Percentiles rank a stretch among this genome's conserved stretches.
Evolutionary conservation across 1,140 invertebrate species (phyloP).

Genomic region (Littorina saxatilis): DNA sequence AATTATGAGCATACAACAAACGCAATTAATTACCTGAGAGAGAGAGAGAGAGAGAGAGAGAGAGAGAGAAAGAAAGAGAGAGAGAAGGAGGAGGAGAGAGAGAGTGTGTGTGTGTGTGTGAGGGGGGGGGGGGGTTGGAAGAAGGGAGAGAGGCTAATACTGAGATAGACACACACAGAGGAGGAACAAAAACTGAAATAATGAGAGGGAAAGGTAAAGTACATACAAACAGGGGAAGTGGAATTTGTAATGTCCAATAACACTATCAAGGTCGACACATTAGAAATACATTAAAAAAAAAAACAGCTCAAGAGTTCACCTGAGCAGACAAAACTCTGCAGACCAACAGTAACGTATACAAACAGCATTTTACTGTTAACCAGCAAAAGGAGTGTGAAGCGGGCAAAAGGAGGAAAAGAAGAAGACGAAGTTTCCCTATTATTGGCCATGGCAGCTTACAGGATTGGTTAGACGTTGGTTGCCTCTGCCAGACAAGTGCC

Average conservation of each 20-base stretch:
- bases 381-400: too few relatives aligned
- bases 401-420: neutral
- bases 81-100: neutral
- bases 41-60: neutral
- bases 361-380: too few relatives aligned
- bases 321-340: too few relatives aligned
- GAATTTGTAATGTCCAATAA: neutral
- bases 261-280: neutral
- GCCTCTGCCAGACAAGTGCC: too few relatives aligned
- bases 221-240: neutral
- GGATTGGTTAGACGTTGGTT: too few relatives aligned
- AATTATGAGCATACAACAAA: too few relatives aligned
- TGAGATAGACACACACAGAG: neutral
- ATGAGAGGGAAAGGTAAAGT: neutral
- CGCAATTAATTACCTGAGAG: neutral
- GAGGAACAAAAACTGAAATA: neutral
- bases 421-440: neutral
- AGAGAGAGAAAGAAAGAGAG: slow-evolving; percentile 23
- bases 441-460: too few relatives aligned
- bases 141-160: neutral
- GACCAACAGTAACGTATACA: too few relatives aligned
- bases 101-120: neutral
- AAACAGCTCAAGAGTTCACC: too few relatives aligned
- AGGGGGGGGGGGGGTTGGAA: too few relatives aligned
- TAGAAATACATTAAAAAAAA: too few relatives aligned